A percentile compares a stretch with the other conserved stretches of the same genome.
phyloP scores from a whole-genome alignment of 2,113 vertebrate genomes.

The Leucoraja erinaceus region DNA sequence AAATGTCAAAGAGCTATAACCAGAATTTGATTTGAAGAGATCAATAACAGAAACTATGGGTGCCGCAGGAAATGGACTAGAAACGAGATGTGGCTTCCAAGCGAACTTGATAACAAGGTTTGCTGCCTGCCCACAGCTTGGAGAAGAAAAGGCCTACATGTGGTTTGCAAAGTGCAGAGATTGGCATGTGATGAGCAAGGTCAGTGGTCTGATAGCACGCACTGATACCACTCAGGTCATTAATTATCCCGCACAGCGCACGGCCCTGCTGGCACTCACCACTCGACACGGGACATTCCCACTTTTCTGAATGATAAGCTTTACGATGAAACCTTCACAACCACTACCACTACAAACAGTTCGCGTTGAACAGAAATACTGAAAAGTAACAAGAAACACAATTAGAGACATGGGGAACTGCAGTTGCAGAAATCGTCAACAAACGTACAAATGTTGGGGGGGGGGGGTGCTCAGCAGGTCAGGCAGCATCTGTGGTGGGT shows the following conservation, averaged over 20 bases:
- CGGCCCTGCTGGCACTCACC: not conserved
- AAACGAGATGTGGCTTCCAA: not conserved
- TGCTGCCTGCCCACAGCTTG: not conserved
- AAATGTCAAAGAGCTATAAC: not conserved
- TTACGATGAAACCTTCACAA: constrained; percentile 49
- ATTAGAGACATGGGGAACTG: no score
- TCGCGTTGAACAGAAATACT: constrained; percentile 50
- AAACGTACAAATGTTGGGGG: no score
- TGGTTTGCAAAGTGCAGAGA: not conserved
- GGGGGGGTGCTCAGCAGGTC: no score
- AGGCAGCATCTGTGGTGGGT: no score
- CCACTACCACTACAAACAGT: constrained; percentile 47
- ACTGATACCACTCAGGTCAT: not conserved
- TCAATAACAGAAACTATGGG: not conserved
- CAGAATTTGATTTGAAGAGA: not conserved
- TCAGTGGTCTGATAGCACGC: not conserved
- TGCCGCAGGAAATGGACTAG: not conserved
- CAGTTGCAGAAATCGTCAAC: no score
- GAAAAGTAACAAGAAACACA: constrained; percentile 38
- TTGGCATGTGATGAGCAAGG: not conserved
- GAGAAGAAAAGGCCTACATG: not conserved
- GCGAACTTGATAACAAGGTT: not conserved
- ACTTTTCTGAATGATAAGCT: constrained; percentile 27
- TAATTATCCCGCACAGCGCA: not conserved
- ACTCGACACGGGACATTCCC: not conserved